These are phyloP conservation scores for Podilymbus podiceps DNA, from an alignment of 2,113 vertebrate species.

Conservation along the genomic window DNA sequence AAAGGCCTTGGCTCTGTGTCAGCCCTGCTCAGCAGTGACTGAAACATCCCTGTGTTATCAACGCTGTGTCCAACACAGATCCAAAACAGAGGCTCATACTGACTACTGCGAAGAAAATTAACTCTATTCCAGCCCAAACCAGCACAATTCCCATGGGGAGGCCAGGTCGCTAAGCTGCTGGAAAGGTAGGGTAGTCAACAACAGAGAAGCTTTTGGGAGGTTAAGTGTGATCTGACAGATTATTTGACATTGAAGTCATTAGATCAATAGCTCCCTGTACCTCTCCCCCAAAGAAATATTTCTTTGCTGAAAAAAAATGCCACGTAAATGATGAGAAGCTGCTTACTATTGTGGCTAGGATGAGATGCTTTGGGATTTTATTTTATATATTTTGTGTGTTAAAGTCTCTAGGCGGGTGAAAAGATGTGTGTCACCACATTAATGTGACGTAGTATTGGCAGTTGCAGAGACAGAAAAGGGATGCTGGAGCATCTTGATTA, in stretches of 20 bases:
- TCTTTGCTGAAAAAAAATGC: background rate
- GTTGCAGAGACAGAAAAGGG: background rate
- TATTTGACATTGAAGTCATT: background rate
- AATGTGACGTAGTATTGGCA: background rate
- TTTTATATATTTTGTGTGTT: background rate
- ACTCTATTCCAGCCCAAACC: no score
- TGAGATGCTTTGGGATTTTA: background rate
- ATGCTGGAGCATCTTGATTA: background rate
- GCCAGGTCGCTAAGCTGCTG: constrained; percentile 15
- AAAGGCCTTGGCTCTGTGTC: no score
- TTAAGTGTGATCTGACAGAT: background rate
- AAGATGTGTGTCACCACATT: background rate
- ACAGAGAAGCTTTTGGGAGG: background rate
- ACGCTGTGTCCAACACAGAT: no score
- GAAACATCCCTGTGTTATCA: no score
- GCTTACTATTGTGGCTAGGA: background rate
- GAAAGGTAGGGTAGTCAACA: background rate
- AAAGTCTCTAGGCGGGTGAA: background rate
- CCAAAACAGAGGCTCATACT: no score
- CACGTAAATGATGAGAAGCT: background rate
- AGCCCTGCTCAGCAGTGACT: no score
- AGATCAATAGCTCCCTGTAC: background rate
- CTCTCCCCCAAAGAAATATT: background rate
- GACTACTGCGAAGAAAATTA: no score
- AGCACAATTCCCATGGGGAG: background rate